phyloP scores from a whole-genome alignment of 2,888 invertebrate species.

The Lingula anatina region DNA sequence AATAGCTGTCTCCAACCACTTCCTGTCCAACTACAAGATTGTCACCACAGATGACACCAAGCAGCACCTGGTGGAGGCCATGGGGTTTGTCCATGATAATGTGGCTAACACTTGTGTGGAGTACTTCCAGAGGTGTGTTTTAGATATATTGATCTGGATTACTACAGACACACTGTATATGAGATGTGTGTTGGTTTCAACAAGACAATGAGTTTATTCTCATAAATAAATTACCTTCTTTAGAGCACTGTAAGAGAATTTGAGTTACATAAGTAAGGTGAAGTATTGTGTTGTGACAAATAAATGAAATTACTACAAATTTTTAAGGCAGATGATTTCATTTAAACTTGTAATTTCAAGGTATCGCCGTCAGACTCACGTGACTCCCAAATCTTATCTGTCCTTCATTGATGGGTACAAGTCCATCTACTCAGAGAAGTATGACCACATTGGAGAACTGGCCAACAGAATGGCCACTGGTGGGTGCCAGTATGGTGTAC shows the following conservation, averaged over 20 bases:
- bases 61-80: constrained; percentile 33
- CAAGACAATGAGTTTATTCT: no score
- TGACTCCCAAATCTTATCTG: constrained; percentile 84
- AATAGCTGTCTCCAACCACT: constrained; percentile 44
- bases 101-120: constrained; percentile 35
- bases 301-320: no score
- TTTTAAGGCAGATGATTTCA: no score
- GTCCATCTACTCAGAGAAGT: constrained; percentile 70
- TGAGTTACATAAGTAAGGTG: no score
- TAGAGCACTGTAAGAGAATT: no score
- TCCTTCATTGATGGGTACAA: constrained; percentile 80
- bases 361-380: constrained; percentile 75
- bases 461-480: constrained; percentile 55
- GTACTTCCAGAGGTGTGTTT: constrained; percentile 41
- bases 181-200: no score
- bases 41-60: constrained; percentile 30
- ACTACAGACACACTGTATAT: background rate
- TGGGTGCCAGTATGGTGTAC: no score
- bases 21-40: constrained; percentile 37
- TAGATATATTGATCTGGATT: background rate
- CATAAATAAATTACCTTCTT: no score
- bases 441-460: constrained; percentile 70
- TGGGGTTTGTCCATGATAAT: constrained; percentile 45
- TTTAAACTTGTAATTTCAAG: constrained; percentile 52
- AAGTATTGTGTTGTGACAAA: no score